Evolutionary conservation across 2,113 vertebrate species (phyloP).

Genomic region (Malurus elegans): DNA sequence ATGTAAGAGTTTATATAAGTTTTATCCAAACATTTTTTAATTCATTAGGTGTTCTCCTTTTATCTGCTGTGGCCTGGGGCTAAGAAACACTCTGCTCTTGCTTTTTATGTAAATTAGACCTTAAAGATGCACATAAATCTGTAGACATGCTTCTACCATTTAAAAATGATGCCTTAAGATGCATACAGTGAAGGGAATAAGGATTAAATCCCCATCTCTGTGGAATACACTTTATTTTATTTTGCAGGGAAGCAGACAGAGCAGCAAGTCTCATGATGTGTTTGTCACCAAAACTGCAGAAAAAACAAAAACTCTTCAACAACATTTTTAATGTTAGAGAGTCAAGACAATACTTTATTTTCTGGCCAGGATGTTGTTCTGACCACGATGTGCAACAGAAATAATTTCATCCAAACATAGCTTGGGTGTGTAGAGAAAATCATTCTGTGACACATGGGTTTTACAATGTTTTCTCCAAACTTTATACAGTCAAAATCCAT

Average conservation of each 20-base stretch:
- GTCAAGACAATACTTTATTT: no score
- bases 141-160: neutral
- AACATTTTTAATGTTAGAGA: no score
- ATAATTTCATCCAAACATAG: no score
- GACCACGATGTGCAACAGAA: no score
- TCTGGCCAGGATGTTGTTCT: no score
- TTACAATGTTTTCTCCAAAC: no score
- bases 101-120: slow-evolving; percentile 56
- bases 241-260: neutral
- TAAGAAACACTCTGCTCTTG: neutral
- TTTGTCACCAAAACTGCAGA: no score
- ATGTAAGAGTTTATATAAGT: neutral
- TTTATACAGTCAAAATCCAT: no score
- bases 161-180: neutral
- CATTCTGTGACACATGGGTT: no score
- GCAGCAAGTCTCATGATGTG: neutral
- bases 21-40: slow-evolving; percentile 36
- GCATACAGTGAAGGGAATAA: neutral
- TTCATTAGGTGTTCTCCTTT: slow-evolving; percentile 20
- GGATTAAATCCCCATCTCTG: neutral
- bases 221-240: neutral
- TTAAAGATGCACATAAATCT: slow-evolving; percentile 6
- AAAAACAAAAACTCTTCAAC: no score
- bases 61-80: neutral
- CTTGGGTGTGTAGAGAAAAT: no score